Base-by-base conservation (phyloP, 2,113 vertebrate species). In the Menidia beryllina region DNA sequence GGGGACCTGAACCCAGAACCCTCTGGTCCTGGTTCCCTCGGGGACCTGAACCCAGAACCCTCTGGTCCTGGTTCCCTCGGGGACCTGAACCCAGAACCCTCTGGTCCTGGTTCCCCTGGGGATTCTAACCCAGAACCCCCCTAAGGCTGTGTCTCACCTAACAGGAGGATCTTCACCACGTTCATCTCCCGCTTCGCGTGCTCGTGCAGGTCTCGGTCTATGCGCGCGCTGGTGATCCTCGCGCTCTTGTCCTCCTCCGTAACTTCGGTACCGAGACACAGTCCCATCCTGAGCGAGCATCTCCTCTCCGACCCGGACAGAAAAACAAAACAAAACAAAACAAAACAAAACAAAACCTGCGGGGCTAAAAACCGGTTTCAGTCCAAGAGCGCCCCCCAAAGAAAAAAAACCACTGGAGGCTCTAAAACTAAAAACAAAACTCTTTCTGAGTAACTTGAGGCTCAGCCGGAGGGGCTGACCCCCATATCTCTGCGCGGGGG, bases 101-200 rank as follows among this genome's bases (percentile, higher is more conserved):
- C n/a, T n/a, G n/a, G n/a, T n/a, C n/a, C n/a, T n/a, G n/a, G n/a
- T n/a, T n/a, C n/a, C n/a, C n/a, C n/a, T n/a, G n/a, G n/a, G n/a
- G n/a, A n/a, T n/a, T n/a, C n/a, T n/a, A n/a, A n/a, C n/a, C n/a
- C n/a, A n/a, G n/a, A n/a, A n/a, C n/a, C n/a, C n/a, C n/a, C n/a
- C n/a, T n/a, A n/a, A n/a, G n/a, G n/a, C n/a, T n/a, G n/a, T n/a
- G 2, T 53, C 92, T 92, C 78, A 94, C 94, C 94, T 45, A 94
- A 85, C 7, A 94, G 65, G 30, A 94, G 92, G 2, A 94, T 90
- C 62, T 94, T 94, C 13, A 94, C 92, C 82, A 92, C 81, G 39
- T 93, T 94, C 89, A 94, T 86, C 50, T 94, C 94, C 36, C 78
- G 73, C 47, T 92, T 93, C 68, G 93, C 93, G 50, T 25, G 76